Base-by-base conservation (phyloP, 2,113 vertebrate genomes). In the Sakesphorus luctuosus region DNA sequence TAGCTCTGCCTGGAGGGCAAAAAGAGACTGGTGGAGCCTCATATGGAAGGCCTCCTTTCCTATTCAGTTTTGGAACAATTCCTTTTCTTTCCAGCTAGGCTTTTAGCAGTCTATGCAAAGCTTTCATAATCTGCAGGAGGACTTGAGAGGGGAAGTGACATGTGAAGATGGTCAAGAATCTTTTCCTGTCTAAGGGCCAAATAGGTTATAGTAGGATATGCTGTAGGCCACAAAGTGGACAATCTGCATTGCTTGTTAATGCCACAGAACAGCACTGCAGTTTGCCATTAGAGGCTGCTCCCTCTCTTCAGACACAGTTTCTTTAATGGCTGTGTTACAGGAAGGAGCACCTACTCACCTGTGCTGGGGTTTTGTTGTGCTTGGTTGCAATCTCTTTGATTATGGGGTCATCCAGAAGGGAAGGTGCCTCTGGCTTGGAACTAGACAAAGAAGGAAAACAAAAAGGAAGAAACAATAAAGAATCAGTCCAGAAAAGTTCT, bases 281-380 rank as follows among this genome's bases (percentile, higher is more conserved):
- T 40, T 40, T 13, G 13, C 40, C 40, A 40, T 40, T 40, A 40
- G 40, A 40, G 40, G 40, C 40, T 40, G 40, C 40, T 40, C 40
- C 40, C 40, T 40, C 40, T 40, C 40, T 13, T 40, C 40, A 40
- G 40, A 40, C 40, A 40, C 11, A 40, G 40, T 40, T 40, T 40
- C 40, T 40, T 40, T 40, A 13, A 40, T 40, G 40, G 40, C 18
- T n/a, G 7, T 33, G 16, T 13, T 76, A 53, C 31, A 38, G 55
- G 13, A 91, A 63, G 6, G 23, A 6, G 15, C 43, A 61, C 24
- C 36, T 12, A 25, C 52, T 0, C 94, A 99, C 99, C 98, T 99
- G 99, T 50, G 99, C 99, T 75, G 98, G 58, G 4, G 98, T 98
- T 97, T 99, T 99, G 3, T 98, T 98, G 97, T 99, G 97, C 68